Conservation (phyloP, 2,113 vertebrate genomes). For the Dendropsophus ebraccatus region DNA sequence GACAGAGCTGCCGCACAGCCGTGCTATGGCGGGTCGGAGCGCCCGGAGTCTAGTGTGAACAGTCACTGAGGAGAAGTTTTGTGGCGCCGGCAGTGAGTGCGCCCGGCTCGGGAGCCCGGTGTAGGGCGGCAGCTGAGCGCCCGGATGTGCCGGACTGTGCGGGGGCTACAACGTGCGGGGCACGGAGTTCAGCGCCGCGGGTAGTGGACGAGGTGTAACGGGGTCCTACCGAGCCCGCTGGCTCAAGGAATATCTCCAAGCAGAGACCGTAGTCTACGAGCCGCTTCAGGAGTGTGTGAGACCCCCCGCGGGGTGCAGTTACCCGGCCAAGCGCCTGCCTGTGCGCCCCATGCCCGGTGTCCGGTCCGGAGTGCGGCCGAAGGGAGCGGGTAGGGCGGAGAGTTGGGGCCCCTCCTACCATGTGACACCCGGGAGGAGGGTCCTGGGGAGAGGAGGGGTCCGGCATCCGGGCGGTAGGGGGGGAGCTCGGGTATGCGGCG, state of each 20-base stretch:
- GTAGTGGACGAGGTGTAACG: background rate
- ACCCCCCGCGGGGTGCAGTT: conserved; percentile 31
- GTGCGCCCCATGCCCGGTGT: conserved; percentile 46
- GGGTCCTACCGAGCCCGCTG: too few species aligned
- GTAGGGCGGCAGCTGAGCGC: background rate
- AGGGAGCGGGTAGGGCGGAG: conserved; percentile 46
- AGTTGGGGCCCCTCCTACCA: conserved; percentile 42
- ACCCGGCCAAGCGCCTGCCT: conserved; percentile 6
- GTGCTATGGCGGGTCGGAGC: too few species aligned
- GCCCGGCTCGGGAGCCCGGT: too few species aligned
- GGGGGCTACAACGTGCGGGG: background rate
- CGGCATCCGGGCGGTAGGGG: background rate
- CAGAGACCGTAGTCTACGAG: background rate
- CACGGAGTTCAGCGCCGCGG: background rate
- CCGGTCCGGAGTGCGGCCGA: conserved; percentile 56
- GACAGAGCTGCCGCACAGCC: background rate
- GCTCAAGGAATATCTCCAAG: too few species aligned
- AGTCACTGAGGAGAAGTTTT: background rate
- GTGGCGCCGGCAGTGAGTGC: background rate
- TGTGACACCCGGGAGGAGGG: conserved; percentile 51
- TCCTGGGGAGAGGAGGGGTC: conserved; percentile 13
- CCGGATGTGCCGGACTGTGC: background rate
- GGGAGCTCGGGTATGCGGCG: background rate
- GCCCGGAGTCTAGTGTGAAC: too few species aligned
- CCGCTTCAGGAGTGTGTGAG: background rate